Conservation (phyloP, 2,888 invertebrate species). For the Pyrrhosoma nymphula region DNA sequence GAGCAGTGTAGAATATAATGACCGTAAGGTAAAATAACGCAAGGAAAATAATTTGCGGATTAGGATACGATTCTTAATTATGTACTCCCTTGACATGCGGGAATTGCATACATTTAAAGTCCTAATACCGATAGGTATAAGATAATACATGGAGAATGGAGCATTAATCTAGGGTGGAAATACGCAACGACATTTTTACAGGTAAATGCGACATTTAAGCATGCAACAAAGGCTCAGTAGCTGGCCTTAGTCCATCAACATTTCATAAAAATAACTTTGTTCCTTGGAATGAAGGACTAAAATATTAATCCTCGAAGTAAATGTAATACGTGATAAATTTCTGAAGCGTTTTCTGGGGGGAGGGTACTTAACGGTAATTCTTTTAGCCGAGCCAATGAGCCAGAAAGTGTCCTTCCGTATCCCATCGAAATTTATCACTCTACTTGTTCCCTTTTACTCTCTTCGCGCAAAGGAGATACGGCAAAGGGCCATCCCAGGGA, state of each 20-base stretch:
- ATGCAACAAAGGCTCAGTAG: not conserved
- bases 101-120: too few species aligned
- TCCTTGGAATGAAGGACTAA: not conserved
- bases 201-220: not conserved
- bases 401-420: not conserved
- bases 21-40: too few species aligned
- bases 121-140: too few species aligned
- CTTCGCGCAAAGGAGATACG: not conserved
- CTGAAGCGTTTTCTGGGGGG: not conserved
- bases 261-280: too few species aligned
- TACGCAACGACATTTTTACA: too few species aligned
- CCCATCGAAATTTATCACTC: not conserved
- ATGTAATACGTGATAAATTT: not conserved
- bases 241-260: not conserved
- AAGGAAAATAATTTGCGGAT: too few species aligned
- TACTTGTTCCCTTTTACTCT: not conserved
- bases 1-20: too few species aligned
- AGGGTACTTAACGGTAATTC: not conserved
- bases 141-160: too few species aligned
- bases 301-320: not conserved
- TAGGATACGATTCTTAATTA: too few species aligned
- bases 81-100: too few species aligned
- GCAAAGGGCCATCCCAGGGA: not conserved
- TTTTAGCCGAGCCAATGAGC: constrained; percentile 22
- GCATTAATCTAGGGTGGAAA: too few species aligned